A percentile compares a stretch with the other conserved stretches of the same genome.
Conservation (phyloP, 2,888 invertebrate genomes). For the Drosophila suboccidentalis region DNA sequence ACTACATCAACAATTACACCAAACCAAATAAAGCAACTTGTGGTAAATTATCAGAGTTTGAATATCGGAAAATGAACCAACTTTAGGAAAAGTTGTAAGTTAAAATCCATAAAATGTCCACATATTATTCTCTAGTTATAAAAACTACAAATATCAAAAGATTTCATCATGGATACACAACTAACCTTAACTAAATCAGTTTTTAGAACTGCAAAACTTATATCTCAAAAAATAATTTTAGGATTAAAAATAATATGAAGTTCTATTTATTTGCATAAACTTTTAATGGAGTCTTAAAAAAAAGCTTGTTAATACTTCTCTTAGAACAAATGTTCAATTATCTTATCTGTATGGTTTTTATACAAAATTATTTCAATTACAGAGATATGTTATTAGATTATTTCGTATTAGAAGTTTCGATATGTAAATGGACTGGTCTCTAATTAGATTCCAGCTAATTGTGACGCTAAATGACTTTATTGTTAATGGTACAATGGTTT, state of each 20-base stretch:
- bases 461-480: constrained; percentile 49
- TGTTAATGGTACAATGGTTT: constrained; percentile 39
- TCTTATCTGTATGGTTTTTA: background rate
- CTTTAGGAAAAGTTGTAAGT: background rate
- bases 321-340: background rate
- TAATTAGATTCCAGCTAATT: constrained; percentile 36
- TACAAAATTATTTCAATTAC: constrained; percentile 10
- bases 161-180: no score
- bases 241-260: no score
- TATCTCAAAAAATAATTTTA: no score
- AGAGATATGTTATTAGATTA: constrained; percentile 4
- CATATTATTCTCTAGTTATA: background rate
- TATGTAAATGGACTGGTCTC: constrained; percentile 24
- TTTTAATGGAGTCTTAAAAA: no score
- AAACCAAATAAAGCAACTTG: constrained; percentile 1
- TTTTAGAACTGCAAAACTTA: no score
- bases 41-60: background rate
- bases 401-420: constrained; percentile 23
- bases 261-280: no score
- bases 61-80: constrained; percentile 3
- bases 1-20: constrained; percentile 48
- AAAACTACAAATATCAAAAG: no score
- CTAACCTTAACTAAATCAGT: no score
- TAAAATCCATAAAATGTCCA: background rate
- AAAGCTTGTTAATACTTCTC: no score